These are phyloP conservation scores for Eclectus roratus DNA, from an alignment of 2,113 vertebrate genomes.

Conservation along the genomic window DNA sequence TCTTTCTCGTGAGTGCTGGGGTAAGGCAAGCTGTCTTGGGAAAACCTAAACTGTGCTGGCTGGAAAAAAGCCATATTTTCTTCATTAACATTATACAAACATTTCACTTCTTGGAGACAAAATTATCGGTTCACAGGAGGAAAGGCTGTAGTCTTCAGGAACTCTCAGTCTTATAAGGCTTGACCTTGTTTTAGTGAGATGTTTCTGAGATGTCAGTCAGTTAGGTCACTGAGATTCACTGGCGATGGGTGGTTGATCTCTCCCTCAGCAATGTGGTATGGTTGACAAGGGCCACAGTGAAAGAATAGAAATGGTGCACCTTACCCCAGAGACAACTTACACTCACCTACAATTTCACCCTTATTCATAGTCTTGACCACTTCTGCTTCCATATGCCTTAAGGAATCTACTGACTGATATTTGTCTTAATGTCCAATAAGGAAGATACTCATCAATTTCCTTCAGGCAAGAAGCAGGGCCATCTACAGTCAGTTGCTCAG, in stretches of 20 bases:
- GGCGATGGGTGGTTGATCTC: not conserved
- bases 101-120: not conserved
- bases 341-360: not conserved
- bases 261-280: not conserved
- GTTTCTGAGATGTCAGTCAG: not conserved
- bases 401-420: not conserved
- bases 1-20: not conserved
- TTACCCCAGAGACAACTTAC: not conserved
- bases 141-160: not conserved
- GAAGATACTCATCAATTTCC: not conserved
- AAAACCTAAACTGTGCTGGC: not conserved
- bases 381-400: not conserved
- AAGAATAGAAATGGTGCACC: not conserved
- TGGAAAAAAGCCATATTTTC: not conserved
- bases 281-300: not conserved
- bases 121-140: not conserved
- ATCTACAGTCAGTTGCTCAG: not conserved
- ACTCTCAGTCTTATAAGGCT: not conserved
- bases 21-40: not conserved
- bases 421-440: not conserved
- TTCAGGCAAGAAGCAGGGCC: not conserved
- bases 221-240: not conserved
- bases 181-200: not conserved
- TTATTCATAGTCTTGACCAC: not conserved
- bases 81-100: not conserved